A percentile compares a stretch with the other conserved stretches of the same genome.
Conservation (phyloP, 2,888 invertebrate species). For the Apamea epomidion region DNA sequence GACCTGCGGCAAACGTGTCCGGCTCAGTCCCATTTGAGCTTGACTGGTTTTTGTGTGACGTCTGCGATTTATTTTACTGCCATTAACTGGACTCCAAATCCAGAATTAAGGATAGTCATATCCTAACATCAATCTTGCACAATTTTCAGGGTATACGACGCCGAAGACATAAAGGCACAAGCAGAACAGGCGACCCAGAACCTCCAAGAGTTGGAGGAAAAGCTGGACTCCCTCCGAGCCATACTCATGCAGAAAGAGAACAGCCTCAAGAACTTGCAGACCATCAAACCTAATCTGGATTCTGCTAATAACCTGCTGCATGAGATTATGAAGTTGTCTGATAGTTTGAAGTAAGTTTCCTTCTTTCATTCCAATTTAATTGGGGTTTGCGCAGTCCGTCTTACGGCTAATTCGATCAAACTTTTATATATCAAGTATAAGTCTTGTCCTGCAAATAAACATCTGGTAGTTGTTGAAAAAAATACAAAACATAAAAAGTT, state of each 20-base stretch:
- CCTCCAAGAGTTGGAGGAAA: constrained; percentile 82
- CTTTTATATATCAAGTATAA: background rate
- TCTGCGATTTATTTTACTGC: background rate
- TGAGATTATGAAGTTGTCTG: constrained; percentile 80
- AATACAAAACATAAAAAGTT: background rate
- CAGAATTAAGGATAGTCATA: background rate
- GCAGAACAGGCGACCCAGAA: constrained; percentile 78
- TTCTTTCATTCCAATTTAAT: background rate
- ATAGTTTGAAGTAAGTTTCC: constrained; percentile 79
- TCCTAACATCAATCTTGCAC: background rate
- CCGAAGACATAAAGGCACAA: constrained; percentile 81
- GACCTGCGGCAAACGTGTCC: background rate
- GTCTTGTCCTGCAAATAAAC: background rate
- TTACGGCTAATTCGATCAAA: background rate
- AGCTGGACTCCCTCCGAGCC: constrained; percentile 72
- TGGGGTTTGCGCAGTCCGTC: background rate
- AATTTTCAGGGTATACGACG: constrained; percentile 79
- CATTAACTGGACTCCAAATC: background rate
- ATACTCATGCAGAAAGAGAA: constrained; percentile 82
- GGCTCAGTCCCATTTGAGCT: too few species aligned
- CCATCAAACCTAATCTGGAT: constrained; percentile 82
- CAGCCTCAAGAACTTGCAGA: constrained; percentile 82
- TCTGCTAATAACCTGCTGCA: constrained; percentile 79
- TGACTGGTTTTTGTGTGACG: background rate
- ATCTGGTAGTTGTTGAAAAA: background rate